Evolutionary conservation across 2,113 vertebrate species (phyloP).

Genomic region (Echinops telfairi): DNA sequence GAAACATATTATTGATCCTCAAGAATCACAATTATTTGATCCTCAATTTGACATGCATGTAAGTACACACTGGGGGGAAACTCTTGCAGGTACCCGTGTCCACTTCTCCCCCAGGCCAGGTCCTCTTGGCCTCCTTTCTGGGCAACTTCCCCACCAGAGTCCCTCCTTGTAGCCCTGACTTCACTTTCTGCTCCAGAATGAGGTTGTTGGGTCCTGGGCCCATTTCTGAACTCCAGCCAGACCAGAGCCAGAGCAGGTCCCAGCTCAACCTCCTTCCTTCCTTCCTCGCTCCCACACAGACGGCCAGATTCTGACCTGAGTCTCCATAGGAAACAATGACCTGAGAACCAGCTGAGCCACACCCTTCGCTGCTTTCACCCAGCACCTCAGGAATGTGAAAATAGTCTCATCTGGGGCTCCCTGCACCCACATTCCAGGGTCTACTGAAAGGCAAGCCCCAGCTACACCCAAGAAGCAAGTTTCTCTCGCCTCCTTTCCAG

Average conservation of each 20-base stretch:
- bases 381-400: neutral
- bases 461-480: conserved; percentile 23
- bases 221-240: conserved; percentile 55
- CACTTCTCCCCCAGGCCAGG: neutral
- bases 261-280: conserved; percentile 53
- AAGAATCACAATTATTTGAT: neutral
- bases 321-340: conserved; percentile 66
- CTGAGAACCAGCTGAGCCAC: conserved; percentile 2
- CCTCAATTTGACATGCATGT: neutral
- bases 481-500: conserved; percentile 33
- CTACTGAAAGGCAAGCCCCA: conserved; percentile 22
- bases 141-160: neutral
- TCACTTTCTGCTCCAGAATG: neutral
- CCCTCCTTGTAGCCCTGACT: neutral
- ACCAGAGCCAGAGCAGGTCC: conserved; percentile 33
- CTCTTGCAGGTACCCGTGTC: neutral
- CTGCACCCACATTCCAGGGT: neutral
- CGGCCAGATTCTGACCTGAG: conserved; percentile 45
- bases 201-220: conserved; percentile 31
- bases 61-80: conserved; percentile 12
- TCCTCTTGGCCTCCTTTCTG: neutral
- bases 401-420: conserved; percentile 15
- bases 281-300: conserved; percentile 53
- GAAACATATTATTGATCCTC: conserved; percentile 22
- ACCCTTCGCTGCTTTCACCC: conserved; percentile 49